Conservation (phyloP, 2,113 vertebrate genomes). For the Micronycteris hirsuta region DNA sequence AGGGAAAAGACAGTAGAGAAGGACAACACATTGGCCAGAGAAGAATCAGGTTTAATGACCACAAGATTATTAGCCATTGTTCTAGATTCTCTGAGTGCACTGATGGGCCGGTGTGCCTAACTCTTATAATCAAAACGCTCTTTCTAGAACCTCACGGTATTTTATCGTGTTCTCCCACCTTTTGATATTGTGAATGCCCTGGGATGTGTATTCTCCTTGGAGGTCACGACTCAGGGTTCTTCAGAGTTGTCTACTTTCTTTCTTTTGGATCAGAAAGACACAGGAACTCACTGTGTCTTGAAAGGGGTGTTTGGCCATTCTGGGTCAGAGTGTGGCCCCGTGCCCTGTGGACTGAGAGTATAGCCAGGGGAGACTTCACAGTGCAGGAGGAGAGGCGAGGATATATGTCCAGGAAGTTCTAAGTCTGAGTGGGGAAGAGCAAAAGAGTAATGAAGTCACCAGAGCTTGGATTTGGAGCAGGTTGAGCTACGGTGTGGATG, state of each 20-base stretch:
- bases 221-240: background rate
- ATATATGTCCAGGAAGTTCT: background rate
- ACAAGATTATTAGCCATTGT: background rate
- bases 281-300: background rate
- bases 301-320: background rate
- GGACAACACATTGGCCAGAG: background rate
- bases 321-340: background rate
- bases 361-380: background rate
- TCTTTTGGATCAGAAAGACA: background rate
- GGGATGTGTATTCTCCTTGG: background rate
- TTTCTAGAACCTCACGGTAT: background rate
- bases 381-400: background rate
- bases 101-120: background rate
- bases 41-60: background rate
- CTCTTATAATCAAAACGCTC: background rate
- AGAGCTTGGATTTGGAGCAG: background rate
- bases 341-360: background rate
- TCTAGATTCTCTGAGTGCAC: background rate
- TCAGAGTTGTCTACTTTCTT: background rate
- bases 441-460: background rate
- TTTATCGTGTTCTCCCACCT: background rate
- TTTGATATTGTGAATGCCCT: background rate
- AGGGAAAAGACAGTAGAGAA: background rate
- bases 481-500: background rate
- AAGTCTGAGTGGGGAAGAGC: background rate